A percentile compares a stretch with the other conserved stretches of the same genome.
These are phyloP conservation scores for Rhagologus leucostigma DNA, from an alignment of 2,113 vertebrate species.

Conservation along the genomic window DNA sequence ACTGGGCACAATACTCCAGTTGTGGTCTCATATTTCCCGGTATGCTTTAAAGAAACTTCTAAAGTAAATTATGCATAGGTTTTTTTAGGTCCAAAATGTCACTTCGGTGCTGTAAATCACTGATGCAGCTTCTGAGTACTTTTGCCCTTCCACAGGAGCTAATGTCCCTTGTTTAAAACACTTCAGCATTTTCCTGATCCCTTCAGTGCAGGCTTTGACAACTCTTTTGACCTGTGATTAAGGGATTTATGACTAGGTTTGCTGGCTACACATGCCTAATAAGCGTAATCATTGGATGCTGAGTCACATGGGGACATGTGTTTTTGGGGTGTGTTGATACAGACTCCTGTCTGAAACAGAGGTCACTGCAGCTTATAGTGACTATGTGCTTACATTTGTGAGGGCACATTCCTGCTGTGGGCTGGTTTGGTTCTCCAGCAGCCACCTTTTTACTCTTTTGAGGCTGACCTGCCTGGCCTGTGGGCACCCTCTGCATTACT, in stretches of 20 bases:
- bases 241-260: background rate
- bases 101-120: background rate
- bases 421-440: background rate
- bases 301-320: background rate
- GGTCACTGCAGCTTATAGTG: background rate
- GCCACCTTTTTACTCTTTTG: fast-evolving
- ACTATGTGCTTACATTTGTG: background rate
- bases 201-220: background rate
- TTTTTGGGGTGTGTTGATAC: background rate
- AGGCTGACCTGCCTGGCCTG: background rate
- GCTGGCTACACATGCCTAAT: background rate
- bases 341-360: background rate
- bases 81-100: background rate
- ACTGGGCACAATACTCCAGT: background rate
- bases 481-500: background rate
- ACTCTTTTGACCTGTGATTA: constrained; percentile 10
- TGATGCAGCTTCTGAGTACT: background rate
- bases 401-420: background rate
- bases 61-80: background rate
- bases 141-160: background rate
- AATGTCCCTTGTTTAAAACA: background rate
- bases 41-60: background rate
- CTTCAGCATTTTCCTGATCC: background rate
- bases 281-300: background rate
- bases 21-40: background rate